A percentile compares a stretch with the other conserved stretches of the same genome.
phyloP scores from a whole-genome alignment of 1,140 invertebrate genomes.

The Oreohelix idahoensis region DNA sequence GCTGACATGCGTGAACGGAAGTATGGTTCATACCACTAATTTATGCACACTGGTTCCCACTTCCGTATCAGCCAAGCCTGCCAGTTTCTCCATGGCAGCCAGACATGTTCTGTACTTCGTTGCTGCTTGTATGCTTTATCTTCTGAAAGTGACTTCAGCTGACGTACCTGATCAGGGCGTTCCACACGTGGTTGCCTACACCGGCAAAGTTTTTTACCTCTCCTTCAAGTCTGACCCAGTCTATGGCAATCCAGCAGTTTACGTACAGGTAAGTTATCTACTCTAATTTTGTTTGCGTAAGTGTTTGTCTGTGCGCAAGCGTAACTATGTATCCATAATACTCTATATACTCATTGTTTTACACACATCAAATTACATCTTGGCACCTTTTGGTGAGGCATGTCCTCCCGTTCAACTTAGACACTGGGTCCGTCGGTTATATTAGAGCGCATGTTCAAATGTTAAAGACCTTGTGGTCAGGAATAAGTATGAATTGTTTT shows the following conservation, averaged over 20 bases:
- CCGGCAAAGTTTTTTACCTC: not conserved
- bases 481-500: too few relatives aligned
- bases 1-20: too few relatives aligned
- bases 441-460: too few relatives aligned
- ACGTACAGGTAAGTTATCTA: constrained; percentile 12
- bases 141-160: not conserved
- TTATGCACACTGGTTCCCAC: not conserved
- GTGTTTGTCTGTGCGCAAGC: too few relatives aligned
- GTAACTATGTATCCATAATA: too few relatives aligned
- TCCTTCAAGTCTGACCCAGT: not conserved
- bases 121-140: not conserved
- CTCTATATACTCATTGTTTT: too few relatives aligned
- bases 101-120: not conserved
- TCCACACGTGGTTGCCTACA: not conserved
- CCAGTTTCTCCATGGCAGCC: not conserved
- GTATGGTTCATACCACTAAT: not conserved
- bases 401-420: too few relatives aligned
- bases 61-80: not conserved
- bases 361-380: too few relatives aligned
- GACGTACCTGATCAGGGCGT: not conserved
- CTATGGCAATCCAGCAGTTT: not conserved
- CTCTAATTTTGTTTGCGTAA: too few relatives aligned
- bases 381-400: too few relatives aligned
- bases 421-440: too few relatives aligned
- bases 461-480: too few relatives aligned